Conservation (phyloP, 1,140 invertebrate species). For the Orussus abietinus region DNA sequence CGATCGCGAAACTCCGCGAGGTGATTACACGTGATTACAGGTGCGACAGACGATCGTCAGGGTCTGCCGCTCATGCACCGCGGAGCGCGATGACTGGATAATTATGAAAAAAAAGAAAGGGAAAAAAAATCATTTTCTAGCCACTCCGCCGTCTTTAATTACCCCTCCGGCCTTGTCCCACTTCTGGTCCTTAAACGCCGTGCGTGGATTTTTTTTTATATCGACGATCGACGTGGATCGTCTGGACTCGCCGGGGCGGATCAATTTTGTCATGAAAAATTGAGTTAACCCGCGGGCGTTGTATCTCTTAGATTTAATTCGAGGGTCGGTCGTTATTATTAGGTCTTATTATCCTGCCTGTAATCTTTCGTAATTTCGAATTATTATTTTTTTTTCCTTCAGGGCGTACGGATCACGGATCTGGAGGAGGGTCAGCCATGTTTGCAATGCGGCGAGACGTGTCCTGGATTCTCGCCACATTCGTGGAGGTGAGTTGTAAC, state of each 20-base stretch:
- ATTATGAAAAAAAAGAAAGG: slow-evolving; percentile 15
- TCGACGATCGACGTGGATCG: not conserved
- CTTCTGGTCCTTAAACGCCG: slow-evolving; percentile 7
- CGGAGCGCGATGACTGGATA: no score
- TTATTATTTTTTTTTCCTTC: slow-evolving; percentile 34
- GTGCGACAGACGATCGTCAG: slow-evolving; percentile 13
- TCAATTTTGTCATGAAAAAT: not conserved
- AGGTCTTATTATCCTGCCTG: slow-evolving; percentile 3
- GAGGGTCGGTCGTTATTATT: not conserved
- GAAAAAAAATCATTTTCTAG: slow-evolving; percentile 19
- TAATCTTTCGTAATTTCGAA: slow-evolving; percentile 3
- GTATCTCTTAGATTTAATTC: not conserved
- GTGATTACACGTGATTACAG: not conserved
- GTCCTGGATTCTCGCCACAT: slow-evolving; percentile 75
- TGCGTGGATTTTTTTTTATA: not conserved
- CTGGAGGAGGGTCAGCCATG: slow-evolving; percentile 82
- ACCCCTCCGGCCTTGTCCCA: slow-evolving; percentile 17
- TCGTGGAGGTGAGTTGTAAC: slow-evolving; percentile 80
- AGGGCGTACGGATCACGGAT: slow-evolving; percentile 79
- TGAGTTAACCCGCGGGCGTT: not conserved
- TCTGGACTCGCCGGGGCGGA: no score
- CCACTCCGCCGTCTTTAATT: no score
- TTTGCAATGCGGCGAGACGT: slow-evolving; percentile 73
- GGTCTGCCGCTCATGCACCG: slow-evolving; percentile 24
- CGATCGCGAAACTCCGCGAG: slow-evolving; percentile 21